Base-by-base conservation (phyloP, 1,140 invertebrate species). In the Argopecten irradians region DNA sequence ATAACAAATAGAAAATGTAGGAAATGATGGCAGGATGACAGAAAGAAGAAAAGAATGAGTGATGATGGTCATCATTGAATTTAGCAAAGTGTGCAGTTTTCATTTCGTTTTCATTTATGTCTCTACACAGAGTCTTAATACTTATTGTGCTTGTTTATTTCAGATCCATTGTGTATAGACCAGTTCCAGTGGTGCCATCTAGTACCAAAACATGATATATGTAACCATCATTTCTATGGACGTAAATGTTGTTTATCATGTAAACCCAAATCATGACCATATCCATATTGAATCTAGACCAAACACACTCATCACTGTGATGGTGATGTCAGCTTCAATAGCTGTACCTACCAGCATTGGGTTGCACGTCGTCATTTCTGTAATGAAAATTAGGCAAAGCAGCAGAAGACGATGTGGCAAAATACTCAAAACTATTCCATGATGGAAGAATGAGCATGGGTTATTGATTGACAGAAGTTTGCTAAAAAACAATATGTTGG, bases 121-220 rank as follows among this genome's bases (percentile, higher is more conserved):
- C 55, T 14, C 71, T 71, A 33, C 22, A 28, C 33, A 39, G 5
- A 83, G 35, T 22, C 33, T n/a, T 7, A 19, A 36, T n/a, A 34
- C 0, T 82, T 41, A n/a, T 16, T 82, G 34, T 55, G 39, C 82
- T 34, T 43, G 86, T 41, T 43, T 83, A 34, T 92, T 92, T 41
- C 91, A 93, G 92, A 91, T 84, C 91, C 91, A 0, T 22, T 19
- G 1, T 93, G 93, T 88, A 55, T 41, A 71, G 93, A 93, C 82
- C 83, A 92, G 33, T 93, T 92, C 83, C 88, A 88, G 19, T 93
- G 92, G 93, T 93, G 93, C 35, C 88, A 92, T 46, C 86, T 92
- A 3, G 93, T 93, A 8, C 92, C 92, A 7, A 89, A 90, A 83
- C 92, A 93, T 86, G 90, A 90, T 55, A 92, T 93, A 19, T 93